Evolutionary conservation across 2,797 vertebrate genomes (phyloP), one percentile per base, ranked within the genome.

Genomic region (Pelodytes ibericus): DNA sequence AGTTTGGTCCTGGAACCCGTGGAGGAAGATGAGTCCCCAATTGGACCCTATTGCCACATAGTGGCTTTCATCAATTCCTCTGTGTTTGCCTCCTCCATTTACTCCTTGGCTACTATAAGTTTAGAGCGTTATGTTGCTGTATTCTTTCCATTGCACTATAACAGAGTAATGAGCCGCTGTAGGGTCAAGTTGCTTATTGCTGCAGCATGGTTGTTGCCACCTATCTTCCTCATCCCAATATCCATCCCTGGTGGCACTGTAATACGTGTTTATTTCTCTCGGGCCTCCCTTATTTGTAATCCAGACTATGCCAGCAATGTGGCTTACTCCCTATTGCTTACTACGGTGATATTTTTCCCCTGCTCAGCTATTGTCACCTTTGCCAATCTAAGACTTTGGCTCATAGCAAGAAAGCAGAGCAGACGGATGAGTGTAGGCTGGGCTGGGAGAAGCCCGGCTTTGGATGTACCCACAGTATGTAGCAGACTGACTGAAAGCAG

Each of bases 81-180:
- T 18, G 78, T 94, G 22, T 94, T 92, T 73, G 91, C 93, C 51
- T 93, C 93, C 7, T 92, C 93, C 83, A 94, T 95, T 86, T 95
- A 94, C 73, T 92, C 92, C 0, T 85, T 94, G 72, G 89, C 92
- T 30, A 86, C 86, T 0, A 94, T 94, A 47, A 94, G 93, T 70
- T 85, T 94, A 39, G 93, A 95, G 82, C 83, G 93, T 51, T 95
- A 95, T 78, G 66, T 94, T 0, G 93, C 93, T 0, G 92, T 94
- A 53, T 92, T 94, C 69, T 94, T 92, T 82, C 94, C 93, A 0
- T 88, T 95, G 58, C 87, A 90, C 22, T 94, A 93, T 78, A 82
- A 88, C 0, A 73, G 77, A 15, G 68, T 95, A 58, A 81, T 95
- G 88, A 94, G 93, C 1, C 83, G 88, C 0, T 86, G 64, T 22